Percentiles rank a stretch among this genome's conserved stretches.
phyloP scores from a whole-genome alignment of 2,113 vertebrate species.

The Leucoraja erinaceus region DNA sequence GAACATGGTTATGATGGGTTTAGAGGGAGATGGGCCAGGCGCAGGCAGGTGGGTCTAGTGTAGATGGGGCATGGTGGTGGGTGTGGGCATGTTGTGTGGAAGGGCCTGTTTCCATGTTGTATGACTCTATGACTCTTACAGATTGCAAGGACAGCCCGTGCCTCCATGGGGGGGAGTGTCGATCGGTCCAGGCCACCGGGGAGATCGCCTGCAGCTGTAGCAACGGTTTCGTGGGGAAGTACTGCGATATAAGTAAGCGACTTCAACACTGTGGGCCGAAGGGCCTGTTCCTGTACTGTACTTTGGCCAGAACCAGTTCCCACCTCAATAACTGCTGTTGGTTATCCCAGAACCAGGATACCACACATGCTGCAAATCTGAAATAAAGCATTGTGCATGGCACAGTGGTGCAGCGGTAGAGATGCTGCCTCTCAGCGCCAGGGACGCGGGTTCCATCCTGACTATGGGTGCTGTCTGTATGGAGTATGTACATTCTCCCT shows the following conservation, averaged over 20 bases:
- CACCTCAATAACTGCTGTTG: neutral
- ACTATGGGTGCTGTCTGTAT: too few species aligned
- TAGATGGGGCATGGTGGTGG: too few species aligned
- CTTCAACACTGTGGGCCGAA: too few species aligned
- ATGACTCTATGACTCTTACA: constrained; percentile 44
- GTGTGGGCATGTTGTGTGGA: too few species aligned
- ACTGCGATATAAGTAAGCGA: constrained; percentile 78
- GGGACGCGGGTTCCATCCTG: too few species aligned
- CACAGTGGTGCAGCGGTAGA: too few species aligned
- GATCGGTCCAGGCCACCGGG: constrained; percentile 56
- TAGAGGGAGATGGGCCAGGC: too few species aligned
- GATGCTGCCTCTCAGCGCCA: too few species aligned
- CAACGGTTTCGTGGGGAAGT: constrained; percentile 55
- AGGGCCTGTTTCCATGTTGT: neutral
- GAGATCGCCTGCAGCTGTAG: constrained; percentile 69
- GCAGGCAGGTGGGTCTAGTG: too few species aligned
- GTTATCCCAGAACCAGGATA: neutral
- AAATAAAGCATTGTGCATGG: neutral
- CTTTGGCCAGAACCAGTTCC: neutral
- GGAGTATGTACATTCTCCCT: too few species aligned
- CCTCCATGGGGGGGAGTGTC: constrained; percentile 72
- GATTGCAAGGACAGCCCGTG: constrained; percentile 70
- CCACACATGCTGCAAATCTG: neutral
- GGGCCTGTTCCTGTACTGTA: constrained; percentile 10
- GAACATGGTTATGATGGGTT: too few species aligned